phyloP scores from a whole-genome alignment of 1,140 invertebrate species.

The Probaryconus sp. region DNA sequence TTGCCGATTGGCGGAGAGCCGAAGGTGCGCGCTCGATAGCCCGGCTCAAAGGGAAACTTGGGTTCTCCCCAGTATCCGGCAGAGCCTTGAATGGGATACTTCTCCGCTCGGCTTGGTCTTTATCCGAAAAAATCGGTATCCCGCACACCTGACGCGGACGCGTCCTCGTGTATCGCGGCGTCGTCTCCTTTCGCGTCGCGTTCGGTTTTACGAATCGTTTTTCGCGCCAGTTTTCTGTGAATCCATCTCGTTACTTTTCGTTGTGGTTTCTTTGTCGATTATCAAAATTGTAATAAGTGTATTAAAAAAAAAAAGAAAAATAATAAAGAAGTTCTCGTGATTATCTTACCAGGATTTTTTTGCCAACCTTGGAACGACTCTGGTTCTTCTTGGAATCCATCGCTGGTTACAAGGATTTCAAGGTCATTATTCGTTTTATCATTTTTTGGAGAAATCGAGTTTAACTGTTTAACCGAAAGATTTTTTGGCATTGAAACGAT shows the following conservation, averaged over 20 bases:
- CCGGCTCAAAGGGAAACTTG: constrained; percentile 63
- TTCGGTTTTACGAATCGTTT: constrained; percentile 11
- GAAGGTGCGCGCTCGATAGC: constrained; percentile 77
- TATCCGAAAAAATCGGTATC: constrained; percentile 28
- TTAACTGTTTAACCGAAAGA: too few relatives aligned
- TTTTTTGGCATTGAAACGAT: too few relatives aligned
- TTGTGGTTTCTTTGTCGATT: too few relatives aligned
- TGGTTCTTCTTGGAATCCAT: too few relatives aligned
- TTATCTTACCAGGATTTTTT: constrained; percentile 46
- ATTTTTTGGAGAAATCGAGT: too few relatives aligned
- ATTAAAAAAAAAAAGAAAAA: too few relatives aligned
- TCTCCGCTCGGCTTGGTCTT: constrained; percentile 55
- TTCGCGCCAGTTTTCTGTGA: constrained; percentile 20
- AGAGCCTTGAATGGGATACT: constrained; percentile 72
- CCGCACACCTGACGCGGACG: constrained; percentile 1
- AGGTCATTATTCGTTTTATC: too few relatives aligned
- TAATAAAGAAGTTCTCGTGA: constrained; percentile 45
- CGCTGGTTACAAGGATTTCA: too few relatives aligned
- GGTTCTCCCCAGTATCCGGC: constrained; percentile 72
- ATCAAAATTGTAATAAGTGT: too few relatives aligned
- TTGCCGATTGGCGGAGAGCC: constrained; percentile 64
- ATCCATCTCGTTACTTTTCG: background rate
- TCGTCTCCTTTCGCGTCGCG: constrained; percentile 15
- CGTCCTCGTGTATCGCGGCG: constrained; percentile 27
- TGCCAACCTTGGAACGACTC: background rate